Evolutionary conservation across 1,140 invertebrate genomes (phyloP).

Genomic region (Episyrphus balteatus): DNA sequence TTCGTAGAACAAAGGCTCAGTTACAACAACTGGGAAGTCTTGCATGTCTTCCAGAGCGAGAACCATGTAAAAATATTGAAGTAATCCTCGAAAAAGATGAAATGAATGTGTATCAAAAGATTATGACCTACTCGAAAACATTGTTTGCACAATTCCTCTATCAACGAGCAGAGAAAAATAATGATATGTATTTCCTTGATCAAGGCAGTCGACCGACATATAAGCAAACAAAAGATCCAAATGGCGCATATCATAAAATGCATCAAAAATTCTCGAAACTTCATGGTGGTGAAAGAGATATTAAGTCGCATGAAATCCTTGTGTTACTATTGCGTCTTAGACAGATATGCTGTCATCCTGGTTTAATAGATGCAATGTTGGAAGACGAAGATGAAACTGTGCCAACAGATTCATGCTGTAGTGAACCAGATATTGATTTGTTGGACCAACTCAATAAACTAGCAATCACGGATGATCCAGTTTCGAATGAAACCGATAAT

Average conservation of each 20-base stretch:
- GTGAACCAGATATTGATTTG: conserved; percentile 44
- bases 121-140: conserved; percentile 57
- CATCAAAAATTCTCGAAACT: conserved; percentile 48
- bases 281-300: conserved; percentile 44
- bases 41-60: conserved; percentile 53
- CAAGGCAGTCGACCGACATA: conserved; percentile 17
- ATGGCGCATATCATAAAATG: conserved; percentile 42
- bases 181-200: conserved; percentile 28
- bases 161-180: conserved; percentile 57
- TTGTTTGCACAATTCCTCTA: conserved; percentile 64
- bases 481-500: conserved; percentile 5
- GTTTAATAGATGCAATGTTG: conserved; percentile 58
- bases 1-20: conserved; percentile 75
- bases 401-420: conserved; percentile 6
- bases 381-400: conserved; percentile 41
- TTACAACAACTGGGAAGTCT: conserved; percentile 48
- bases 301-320: conserved; percentile 66
- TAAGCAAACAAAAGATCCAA: conserved; percentile 33
- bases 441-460: conserved; percentile 49
- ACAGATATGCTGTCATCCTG: conserved; percentile 82
- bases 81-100: conserved; percentile 59
- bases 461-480: conserved; percentile 38
- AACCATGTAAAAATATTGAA: conserved; percentile 38
- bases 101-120: conserved; percentile 64
- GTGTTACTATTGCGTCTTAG: conserved; percentile 70